Conservation (phyloP, 2,888 invertebrate genomes). For the Anarsia innoxiella region DNA sequence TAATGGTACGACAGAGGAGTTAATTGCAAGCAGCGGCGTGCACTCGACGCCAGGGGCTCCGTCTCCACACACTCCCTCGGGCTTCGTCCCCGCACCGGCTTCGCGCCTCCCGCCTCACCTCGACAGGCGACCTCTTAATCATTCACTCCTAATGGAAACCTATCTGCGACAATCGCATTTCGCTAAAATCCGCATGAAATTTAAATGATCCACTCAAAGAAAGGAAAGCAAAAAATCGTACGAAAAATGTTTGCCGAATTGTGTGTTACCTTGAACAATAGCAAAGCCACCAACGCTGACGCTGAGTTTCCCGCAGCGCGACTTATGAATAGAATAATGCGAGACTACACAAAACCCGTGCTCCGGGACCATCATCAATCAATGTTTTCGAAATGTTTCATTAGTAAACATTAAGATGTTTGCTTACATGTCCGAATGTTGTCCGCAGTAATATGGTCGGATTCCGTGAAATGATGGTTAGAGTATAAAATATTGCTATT, state of each 20-base stretch:
- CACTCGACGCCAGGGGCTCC: slow-evolving; percentile 46
- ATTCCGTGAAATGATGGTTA: slow-evolving; percentile 63
- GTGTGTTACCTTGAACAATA: slow-evolving; percentile 54
- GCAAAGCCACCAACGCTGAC: slow-evolving; percentile 66
- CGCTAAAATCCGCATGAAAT: slow-evolving; percentile 66
- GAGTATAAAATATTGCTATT: slow-evolving; percentile 53
- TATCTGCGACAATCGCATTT: slow-evolving; percentile 38
- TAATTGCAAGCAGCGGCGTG: slow-evolving; percentile 67
- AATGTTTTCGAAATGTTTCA: slow-evolving; percentile 71
- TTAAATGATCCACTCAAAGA: slow-evolving; percentile 58
- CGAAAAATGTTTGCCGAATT: slow-evolving; percentile 59
- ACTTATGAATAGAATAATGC: slow-evolving; percentile 68
- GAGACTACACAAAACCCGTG: slow-evolving; percentile 60
- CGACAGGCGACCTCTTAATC: slow-evolving; percentile 54
- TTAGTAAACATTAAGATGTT: slow-evolving; percentile 76
- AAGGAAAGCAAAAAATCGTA: slow-evolving; percentile 40
- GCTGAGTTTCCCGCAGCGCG: slow-evolving; percentile 56
- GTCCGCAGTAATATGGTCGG: slow-evolving; percentile 49
- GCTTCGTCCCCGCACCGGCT: slow-evolving; percentile 26
- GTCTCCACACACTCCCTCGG: slow-evolving; percentile 40
- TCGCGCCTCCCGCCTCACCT: slow-evolving; percentile 22
- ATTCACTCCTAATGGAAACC: slow-evolving; percentile 66
- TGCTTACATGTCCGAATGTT: slow-evolving; percentile 71
- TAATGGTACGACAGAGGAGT: slow-evolving; percentile 63
- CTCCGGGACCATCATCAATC: slow-evolving; percentile 63